phyloP scores from a whole-genome alignment of 2,113 vertebrate species.

The Falco punctatus region DNA sequence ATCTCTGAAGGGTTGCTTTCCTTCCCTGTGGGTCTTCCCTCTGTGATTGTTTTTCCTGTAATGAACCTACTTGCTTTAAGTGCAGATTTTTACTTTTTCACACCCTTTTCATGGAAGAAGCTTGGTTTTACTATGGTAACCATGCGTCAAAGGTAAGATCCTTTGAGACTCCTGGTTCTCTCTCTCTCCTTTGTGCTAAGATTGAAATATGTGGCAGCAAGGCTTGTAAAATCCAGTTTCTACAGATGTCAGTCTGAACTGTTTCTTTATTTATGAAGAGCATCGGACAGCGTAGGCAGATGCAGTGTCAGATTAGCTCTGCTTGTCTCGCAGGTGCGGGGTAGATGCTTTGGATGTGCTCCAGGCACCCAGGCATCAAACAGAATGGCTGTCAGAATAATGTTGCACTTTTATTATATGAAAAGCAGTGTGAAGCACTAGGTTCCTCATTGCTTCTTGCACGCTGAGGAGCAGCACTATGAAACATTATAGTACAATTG shows the following conservation, averaged over 20 bases:
- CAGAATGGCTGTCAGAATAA: not conserved
- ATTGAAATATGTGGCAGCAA: not conserved
- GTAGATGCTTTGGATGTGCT: not conserved
- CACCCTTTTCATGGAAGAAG: not conserved
- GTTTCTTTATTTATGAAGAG: not conserved
- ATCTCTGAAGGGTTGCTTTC: slow-evolving; percentile 31
- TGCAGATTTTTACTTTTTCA: slow-evolving; percentile 24
- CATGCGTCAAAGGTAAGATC: slow-evolving; percentile 72
- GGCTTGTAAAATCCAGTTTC: not conserved
- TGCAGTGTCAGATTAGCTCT: not conserved
- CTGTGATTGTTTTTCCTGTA: not conserved
- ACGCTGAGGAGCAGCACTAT: not conserved
- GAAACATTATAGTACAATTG: not conserved
- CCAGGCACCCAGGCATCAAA: not conserved
- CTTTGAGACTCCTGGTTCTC: not conserved
- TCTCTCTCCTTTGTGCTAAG: not conserved
- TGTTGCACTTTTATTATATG: not conserved
- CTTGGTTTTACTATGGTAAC: slow-evolving; percentile 39
- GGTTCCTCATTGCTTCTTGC: not conserved
- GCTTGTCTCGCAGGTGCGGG: not conserved
- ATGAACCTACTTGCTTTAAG: slow-evolving; percentile 19
- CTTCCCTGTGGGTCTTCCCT: not conserved
- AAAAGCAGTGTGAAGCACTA: not conserved
- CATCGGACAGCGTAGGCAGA: not conserved
- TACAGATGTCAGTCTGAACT: not conserved